phyloP scores from a whole-genome alignment of 2,797 vertebrate species.

The Crocodylus rhombifer region DNA sequence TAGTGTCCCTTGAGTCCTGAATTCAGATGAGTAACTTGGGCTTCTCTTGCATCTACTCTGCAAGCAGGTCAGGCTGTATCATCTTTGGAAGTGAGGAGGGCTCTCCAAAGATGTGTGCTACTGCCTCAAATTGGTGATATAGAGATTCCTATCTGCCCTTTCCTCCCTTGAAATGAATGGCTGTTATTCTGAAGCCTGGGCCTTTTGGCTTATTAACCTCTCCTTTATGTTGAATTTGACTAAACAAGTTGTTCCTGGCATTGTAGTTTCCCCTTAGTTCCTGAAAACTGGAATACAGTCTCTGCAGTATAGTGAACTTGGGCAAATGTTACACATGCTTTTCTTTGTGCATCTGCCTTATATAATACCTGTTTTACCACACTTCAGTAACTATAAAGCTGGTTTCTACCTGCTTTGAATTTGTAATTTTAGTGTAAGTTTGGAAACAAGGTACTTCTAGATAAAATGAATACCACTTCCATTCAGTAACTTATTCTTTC shows the following conservation, averaged over 20 bases:
- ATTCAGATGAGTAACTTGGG: background rate
- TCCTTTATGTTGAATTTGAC: background rate
- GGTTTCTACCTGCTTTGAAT: slow-evolving; percentile 1
- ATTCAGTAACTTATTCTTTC: background rate
- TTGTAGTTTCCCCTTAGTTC: background rate
- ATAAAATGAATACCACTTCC: accelerated
- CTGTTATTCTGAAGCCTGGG: background rate
- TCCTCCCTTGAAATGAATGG: background rate
- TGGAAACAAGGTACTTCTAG: background rate
- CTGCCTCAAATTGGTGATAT: background rate
- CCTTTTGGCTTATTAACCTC: background rate
- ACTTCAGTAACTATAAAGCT: background rate
- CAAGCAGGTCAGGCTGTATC: background rate
- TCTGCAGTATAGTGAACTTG: background rate
- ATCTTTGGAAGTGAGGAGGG: background rate
- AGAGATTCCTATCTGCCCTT: background rate
- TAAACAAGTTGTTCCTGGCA: background rate
- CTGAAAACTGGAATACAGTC: background rate
- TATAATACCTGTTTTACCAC: background rate
- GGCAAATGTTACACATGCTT: background rate
- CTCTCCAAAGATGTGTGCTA: background rate
- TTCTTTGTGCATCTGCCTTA: background rate
- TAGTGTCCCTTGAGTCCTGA: background rate
- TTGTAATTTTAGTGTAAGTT: background rate
- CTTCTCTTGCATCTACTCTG: background rate